Base-by-base conservation (phyloP, 2,113 vertebrate species). In the Myocastor coypus region DNA sequence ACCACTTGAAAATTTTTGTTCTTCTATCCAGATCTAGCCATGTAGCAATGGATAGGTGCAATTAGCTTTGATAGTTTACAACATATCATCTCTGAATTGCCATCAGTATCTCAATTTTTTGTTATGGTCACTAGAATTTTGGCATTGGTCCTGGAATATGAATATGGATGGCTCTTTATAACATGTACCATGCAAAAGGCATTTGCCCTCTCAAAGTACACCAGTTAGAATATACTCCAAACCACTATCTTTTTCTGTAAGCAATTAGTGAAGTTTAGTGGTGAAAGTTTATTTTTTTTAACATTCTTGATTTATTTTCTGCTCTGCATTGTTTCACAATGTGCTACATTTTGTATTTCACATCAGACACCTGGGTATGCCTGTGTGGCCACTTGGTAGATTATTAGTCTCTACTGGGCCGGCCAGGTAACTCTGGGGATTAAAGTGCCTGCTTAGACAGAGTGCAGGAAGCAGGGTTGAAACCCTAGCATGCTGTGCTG, bases 31-130 rank as follows among this genome's bases (percentile, higher is more conserved):
- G 34, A 87, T 83, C 82, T 52, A 22, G 30, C 52, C 63, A 69
- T 24, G 22, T 71, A 46, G 61, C 10, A 63, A 83, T 69, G 42
- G 52, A 22, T 34, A 30, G 24, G 46, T 20, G 14, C 22, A 42
- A 63, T 83, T 93, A n/a, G 52, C 77, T 87, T 46, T 87, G 61
- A 91, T 83, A 83, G 11, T 80, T 73, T n/a, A 40, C 55, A 81
- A 52, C 34, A 28, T 77, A 28, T 34, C 14, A 20, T 88, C 17
- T 83, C 91, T 75, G 20, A 73, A 22, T 59, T 88, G 37, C 20
- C 7, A 12, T 66, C 20, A 46, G 6, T 73, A 64, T 80, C 77
- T 84, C n/a, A n/a, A 0, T 59, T 66, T 73, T 57, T 30, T 55
- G 52, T 55, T 55, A 55, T 55, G 52, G 34, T 26, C 32, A 50